Base-by-base conservation (phyloP, 1,140 invertebrate species). In the Bombus pyrosoma region DNA sequence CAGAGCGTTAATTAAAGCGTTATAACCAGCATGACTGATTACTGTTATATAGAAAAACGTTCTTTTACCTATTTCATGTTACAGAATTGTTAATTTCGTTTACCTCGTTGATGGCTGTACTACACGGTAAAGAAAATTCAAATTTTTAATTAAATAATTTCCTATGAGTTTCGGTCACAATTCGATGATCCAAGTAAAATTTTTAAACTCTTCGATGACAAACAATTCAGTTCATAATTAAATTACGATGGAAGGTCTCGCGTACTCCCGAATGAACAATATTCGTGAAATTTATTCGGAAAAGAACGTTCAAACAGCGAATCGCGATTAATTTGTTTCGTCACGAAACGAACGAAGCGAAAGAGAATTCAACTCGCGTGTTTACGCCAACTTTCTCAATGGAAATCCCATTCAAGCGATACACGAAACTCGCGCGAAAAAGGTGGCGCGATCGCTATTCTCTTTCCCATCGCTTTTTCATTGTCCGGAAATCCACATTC, bases 171-270 rank as follows among this genome's bases (percentile, higher is more conserved):
- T 53, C 47, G 6, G 47, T 15, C 47, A 47, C 47, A 0, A 22
- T 18, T 37, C 15, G 8, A 22, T 5, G 8, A 0, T 34, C 1
- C 32, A 10, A 1, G 3, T 37, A 37, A 68, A 68, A 22, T 22
- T 3, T 25, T 25, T 3, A 18, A 34, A 0, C 32, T 1, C 13
- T 34, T 66, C 1, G n/a, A n/a, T 1, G 28, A 12, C 15, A 3
- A 66, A 66, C n/a, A 25, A 68, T 34, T 62, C 1, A 4, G 12
- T 12, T 62, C 1, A 2, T 22, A 53, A 22, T 22, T 53, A 53
- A 53, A 53, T 53, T 6, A 53, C 47, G 18, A 0, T 22, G 18
- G 5, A 22, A 53, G 47, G 47, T 53, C 22, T 53, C 0, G 47
- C 18, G 6, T 53, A 53, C 5, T 22, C 18, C 5, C 47, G 47